These are phyloP conservation scores for Eulemur mongoz DNA, from an alignment of 2,797 vertebrate species.

Conservation along the genomic window DNA sequence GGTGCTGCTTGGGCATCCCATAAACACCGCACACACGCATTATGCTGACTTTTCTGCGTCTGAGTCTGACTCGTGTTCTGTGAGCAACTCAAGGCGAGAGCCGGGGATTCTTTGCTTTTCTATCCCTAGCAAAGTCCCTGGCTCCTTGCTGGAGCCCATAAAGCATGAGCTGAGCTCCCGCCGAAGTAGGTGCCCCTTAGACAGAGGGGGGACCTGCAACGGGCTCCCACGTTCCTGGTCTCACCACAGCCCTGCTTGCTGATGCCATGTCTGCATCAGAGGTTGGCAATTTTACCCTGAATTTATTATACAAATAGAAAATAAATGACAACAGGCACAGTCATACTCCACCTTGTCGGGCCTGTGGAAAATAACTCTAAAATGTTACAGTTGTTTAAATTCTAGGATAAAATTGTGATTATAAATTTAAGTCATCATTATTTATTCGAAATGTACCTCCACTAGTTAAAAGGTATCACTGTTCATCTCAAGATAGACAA, in stretches of 20 bases:
- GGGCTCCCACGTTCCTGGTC: background rate
- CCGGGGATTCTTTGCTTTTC: background rate
- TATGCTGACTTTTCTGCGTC: background rate
- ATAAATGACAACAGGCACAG: background rate
- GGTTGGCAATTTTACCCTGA: background rate
- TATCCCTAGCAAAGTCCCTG: background rate
- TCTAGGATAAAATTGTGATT: background rate
- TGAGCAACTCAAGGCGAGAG: background rate
- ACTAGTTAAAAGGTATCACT: background rate
- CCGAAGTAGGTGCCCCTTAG: background rate
- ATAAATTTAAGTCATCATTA: background rate
- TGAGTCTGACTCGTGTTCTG: background rate
- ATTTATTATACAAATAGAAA: background rate
- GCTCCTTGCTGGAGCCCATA: background rate
- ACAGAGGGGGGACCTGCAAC: rapidly evolving
- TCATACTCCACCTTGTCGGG: background rate
- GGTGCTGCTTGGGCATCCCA: background rate
- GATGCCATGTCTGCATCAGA: background rate
- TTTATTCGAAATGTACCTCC: background rate
- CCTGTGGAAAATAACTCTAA: background rate
- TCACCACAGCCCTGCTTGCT: background rate
- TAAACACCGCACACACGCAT: rapidly evolving
- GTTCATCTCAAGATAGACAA: background rate
- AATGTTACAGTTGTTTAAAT: background rate
- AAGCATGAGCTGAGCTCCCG: background rate